phyloP scores from a whole-genome alignment of 2,797 vertebrate genomes.

The Onychomys torridus region DNA sequence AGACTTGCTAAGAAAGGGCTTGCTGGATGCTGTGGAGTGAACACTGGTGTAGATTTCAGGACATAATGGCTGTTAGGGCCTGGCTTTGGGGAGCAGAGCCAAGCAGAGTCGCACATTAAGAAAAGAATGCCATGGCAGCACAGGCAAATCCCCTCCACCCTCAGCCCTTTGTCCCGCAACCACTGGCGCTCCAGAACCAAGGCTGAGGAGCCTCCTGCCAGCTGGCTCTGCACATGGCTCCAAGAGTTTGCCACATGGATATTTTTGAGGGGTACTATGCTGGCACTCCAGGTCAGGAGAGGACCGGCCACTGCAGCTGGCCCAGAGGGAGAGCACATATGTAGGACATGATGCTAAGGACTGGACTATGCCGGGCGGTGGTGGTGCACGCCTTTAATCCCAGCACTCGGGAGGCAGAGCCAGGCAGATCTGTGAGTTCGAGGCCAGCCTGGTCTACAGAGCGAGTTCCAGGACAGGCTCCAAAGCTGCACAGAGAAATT shows the following conservation, averaged over 20 bases:
- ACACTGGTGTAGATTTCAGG: not conserved
- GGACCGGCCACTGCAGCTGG: not conserved
- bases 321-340: not conserved
- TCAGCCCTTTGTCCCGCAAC: conserved; percentile 19
- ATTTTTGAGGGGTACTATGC: not conserved
- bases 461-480: not conserved
- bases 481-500: too few relatives aligned
- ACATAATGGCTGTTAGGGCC: not conserved
- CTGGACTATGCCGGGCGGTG: not conserved
- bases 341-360: not conserved
- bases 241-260: not conserved
- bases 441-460: too few relatives aligned
- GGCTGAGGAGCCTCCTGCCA: not conserved
- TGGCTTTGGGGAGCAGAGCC: not conserved
- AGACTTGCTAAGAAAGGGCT: not conserved
- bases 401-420: too few relatives aligned
- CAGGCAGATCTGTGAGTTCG: too few relatives aligned
- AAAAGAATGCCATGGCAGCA: not conserved
- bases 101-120: not conserved
- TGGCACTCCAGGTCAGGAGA: not conserved
- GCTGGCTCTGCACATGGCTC: not conserved
- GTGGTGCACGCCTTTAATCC: too few relatives aligned
- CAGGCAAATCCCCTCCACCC: not conserved
- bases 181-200: not conserved
- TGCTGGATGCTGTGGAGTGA: not conserved